Evolutionary conservation across 2,113 vertebrate species (phyloP), one percentile per base, ranked within the genome.

Genomic region (Arenaria interpres): DNA sequence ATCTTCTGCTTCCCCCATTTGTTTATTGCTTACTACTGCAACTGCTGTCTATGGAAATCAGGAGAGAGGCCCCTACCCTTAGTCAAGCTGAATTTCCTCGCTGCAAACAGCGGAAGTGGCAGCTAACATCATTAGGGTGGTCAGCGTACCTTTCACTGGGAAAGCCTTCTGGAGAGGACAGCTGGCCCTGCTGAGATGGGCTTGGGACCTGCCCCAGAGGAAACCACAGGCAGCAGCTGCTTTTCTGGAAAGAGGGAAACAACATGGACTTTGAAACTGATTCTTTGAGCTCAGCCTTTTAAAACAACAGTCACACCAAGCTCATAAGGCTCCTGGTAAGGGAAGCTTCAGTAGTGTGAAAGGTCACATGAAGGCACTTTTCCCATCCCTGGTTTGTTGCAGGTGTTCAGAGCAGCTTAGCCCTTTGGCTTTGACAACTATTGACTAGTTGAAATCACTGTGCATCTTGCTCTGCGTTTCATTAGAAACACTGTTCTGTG

Each of bases 61-160:
- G 83, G 56, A 84, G 80, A 77, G 37, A 23, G 14, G 4, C 14
- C 14, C 67, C 17, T 67, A 43, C 32, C 53, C 53, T n/a, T 24
- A 94, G 81, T 85, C 96, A 96, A 85, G 74, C 71, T 80, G 74
- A 48, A 94, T 93, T 94, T 94, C 75, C 71, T 85, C 78, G 41
- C 59, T 46, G 67, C 63, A 50, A 80, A 45, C 1, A 1, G 59
- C 59, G 32, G 50, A 94, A 87, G 43, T 94, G 78, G 96, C 90
- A 96, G 90, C 53, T 84, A 37, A 54, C 9, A 3, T 67, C 59
- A 62, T 7, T 10, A 72, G 50, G 71, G 35, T 56, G 71, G 71
- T 64, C 78, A 96, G 89, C 54, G 48, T 69, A 62, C 73, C 74
- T 93, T 94, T 59, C 57, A 22, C 24, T 21, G 67, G 57, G 84